Evolutionary conservation across 2,113 vertebrate genomes (phyloP).

Genomic region (Muscicapa adusta): DNA sequence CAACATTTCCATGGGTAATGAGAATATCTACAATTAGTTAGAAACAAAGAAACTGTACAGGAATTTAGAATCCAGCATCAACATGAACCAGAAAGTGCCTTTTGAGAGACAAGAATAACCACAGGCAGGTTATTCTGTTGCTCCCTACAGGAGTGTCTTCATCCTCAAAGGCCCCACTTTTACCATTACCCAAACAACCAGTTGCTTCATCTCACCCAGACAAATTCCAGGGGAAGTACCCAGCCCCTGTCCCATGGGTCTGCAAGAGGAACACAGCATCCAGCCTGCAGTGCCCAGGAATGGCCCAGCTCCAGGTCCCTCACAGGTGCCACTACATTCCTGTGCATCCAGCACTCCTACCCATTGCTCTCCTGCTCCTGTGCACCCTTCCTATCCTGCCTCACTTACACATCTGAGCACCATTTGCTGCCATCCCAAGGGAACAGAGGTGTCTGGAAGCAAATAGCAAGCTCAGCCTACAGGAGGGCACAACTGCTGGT

Average conservation of each 20-base stretch:
- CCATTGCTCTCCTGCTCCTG: neutral
- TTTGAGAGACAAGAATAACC: neutral
- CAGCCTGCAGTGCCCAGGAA: neutral
- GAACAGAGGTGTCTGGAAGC: neutral
- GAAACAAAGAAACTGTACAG: neutral
- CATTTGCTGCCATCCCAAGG: neutral
- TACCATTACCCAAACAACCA: neutral
- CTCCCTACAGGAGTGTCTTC: neutral
- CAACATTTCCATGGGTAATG: neutral
- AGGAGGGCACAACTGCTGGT: neutral
- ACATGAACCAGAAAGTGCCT: neutral
- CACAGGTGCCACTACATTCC: neutral
- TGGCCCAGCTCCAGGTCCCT: neutral
- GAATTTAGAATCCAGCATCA: neutral
- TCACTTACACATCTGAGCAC: neutral
- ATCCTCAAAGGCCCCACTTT: neutral
- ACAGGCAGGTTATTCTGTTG: neutral
- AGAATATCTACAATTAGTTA: neutral
- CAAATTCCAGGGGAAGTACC: neutral
- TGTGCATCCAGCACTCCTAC: neutral
- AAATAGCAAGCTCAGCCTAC: neutral
- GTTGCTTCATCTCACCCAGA: neutral
- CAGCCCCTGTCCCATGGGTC: too few relatives aligned
- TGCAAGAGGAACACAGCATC: neutral
- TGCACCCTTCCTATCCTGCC: neutral